Base-by-base conservation (phyloP, 2,113 vertebrate genomes). In the Indicator maculatus region DNA sequence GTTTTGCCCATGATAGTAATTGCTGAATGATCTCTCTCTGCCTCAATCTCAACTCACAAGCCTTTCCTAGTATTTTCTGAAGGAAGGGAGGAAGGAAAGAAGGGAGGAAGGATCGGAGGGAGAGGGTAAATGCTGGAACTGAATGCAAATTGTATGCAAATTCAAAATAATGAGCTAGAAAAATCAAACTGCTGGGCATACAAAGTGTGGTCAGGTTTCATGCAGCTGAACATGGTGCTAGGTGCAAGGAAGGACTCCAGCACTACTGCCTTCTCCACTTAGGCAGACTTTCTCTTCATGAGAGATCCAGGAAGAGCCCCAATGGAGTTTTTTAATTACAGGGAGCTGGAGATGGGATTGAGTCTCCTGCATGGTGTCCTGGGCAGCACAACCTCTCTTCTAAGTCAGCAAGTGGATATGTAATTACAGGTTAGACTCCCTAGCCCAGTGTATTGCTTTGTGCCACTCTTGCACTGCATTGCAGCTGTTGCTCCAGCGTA, bases 301-400 rank as follows among this genome's bases (percentile, higher is more conserved):
- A 39, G 60, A 70, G 69, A 83, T 28, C 67, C 27, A 26, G 17
- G 24, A 55, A 63, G 69, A 90, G 8, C 14, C 30, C 14, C 4
- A 50, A 82, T 55, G 23, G 31, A 23, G 20, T 17, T 88, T 75
- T 52, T 58, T 5, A 72, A 36, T 55, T 39, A 36, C 12, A 65
- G 15, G 28, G 45, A 83, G 33, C 36, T 5, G 1, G 31, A 69
- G 28, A 5, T 76, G 63, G 44, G 31, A 16, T 44, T 90, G 39
- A 30, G 44, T 14, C 28, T 86, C 23, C 21, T 11, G 0, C 0
- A 8, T 24, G 36, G 19, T 0, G 0, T 73, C 30, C 31, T 58
- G 69, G 41, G 31, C 36, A 44, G 81, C 39, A 47, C 23, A 66
- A 31, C n/a, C 27, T 90, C 69, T 71, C 55, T 83, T 80, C 72